phyloP scores from a whole-genome alignment of 2,888 invertebrate species.

The Schizaphis graminum region DNA sequence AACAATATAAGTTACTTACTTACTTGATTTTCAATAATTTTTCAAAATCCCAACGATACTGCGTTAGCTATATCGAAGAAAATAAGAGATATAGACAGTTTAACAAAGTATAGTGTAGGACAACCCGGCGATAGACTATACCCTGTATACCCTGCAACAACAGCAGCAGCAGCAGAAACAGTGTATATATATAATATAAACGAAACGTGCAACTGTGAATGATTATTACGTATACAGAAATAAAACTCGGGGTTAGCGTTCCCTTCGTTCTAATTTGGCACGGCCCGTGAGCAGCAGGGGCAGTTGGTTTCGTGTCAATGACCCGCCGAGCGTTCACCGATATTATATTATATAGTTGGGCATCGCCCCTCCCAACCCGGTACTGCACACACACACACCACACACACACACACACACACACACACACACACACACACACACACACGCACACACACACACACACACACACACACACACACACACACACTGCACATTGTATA shows the following conservation, averaged over 20 bases:
- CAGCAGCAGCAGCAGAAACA: background rate
- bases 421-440: background rate
- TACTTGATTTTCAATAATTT: background rate
- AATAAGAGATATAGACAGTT: background rate
- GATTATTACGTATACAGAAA: constrained; percentile 61
- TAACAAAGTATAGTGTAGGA: background rate
- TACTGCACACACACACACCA: constrained; percentile 4
- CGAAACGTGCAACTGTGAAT: constrained; percentile 53
- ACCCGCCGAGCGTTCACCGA: constrained; percentile 43
- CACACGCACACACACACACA: background rate
- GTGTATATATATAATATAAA: constrained; percentile 8
- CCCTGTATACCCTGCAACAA: background rate
- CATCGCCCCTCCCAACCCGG: constrained; percentile 14
- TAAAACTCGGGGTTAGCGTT: constrained; percentile 65
- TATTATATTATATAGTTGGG: background rate
- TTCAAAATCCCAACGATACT: background rate
- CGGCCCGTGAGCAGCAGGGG: constrained; percentile 61
- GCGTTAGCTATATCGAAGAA: background rate
- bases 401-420: background rate
- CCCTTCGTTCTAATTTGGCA: constrained; percentile 65
- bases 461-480: background rate
- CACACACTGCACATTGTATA: background rate
- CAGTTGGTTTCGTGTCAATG: constrained; percentile 65
- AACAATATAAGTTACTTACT: background rate
- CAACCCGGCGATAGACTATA: background rate